Percentiles rank a stretch among this genome's conserved stretches.
Conservation (phyloP, 2,888 invertebrate genomes). For the Amphiduros pacificus region DNA sequence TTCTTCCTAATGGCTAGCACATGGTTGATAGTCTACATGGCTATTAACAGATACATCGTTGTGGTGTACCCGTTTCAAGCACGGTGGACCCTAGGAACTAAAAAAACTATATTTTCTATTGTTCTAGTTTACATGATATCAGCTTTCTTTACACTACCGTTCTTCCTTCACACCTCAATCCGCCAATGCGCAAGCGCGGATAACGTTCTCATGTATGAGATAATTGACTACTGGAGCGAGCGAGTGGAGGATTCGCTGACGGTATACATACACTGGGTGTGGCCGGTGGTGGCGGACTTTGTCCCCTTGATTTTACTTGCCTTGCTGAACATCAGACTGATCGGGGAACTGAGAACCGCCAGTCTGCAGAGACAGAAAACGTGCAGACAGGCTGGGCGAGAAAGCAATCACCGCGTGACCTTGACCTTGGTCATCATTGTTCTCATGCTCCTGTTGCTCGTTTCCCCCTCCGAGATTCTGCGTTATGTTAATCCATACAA, state of each 20-base stretch:
- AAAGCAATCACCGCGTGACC: slow-evolving; percentile 44
- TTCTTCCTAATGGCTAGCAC: slow-evolving; percentile 69
- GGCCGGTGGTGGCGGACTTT: slow-evolving; percentile 50
- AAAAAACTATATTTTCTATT: slow-evolving; percentile 66
- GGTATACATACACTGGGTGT: slow-evolving; percentile 31
- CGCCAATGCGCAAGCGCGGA: neutral
- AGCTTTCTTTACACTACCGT: slow-evolving; percentile 70
- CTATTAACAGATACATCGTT: slow-evolving; percentile 74
- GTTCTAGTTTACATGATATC: slow-evolving; percentile 69
- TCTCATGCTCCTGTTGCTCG: slow-evolving; percentile 49
- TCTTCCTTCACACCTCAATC: slow-evolving; percentile 24
- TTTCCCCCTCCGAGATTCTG: slow-evolving; percentile 48
- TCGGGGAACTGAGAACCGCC: slow-evolving; percentile 46
- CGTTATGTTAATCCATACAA: slow-evolving; percentile 23
- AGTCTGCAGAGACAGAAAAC: slow-evolving; percentile 39
- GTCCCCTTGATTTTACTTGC: slow-evolving; percentile 46
- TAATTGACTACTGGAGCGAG: neutral
- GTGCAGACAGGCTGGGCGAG: slow-evolving; percentile 34
- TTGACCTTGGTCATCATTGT: slow-evolving; percentile 50
- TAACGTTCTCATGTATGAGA: slow-evolving; percentile 7
- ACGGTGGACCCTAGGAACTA: slow-evolving; percentile 65
- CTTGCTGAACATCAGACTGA: slow-evolving; percentile 47
- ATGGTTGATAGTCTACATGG: slow-evolving; percentile 74
- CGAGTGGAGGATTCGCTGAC: neutral
- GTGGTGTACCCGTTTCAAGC: slow-evolving; percentile 72